Evolutionary conservation across 2,113 vertebrate species (phyloP), one percentile per base, ranked within the genome.

Genomic region (Thunnus maccoyii): DNA sequence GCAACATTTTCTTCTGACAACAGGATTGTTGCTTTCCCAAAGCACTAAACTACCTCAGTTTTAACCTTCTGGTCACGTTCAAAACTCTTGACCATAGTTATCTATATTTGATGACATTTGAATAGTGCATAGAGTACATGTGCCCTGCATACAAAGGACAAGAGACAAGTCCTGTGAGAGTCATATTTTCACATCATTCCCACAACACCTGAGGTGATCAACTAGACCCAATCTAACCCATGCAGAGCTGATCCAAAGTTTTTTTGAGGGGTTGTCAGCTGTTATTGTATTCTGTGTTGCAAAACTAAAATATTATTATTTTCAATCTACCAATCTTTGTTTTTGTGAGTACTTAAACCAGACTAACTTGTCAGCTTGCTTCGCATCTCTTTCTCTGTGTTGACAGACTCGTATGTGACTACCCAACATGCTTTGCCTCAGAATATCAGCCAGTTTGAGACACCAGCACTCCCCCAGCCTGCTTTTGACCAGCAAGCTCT

Each of bases 401-500:
- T 54, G 86, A 83, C 93, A 97, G 97, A 97, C 87, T 95, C 96
- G 4, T 98, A 96, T 90, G 97, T 97, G 90, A 95, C 94, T 32
- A 90, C 95, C 17, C 96, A 97, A 54, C 96, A 98, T 93, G 44
- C 94, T 84, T 89, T 97, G 74, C 96, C 96, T 72, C 96, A 96
- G 78, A 98, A 96, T 78, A 97, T 98, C 62, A 91, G 92, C 88
- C 97, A 97, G 8, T 98, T 96, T 91, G 96, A 97, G 54, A 93
- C 96, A 17, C 94, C 95, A 60, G 63, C 94, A 20, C 94, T 98
- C 75, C 94, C 95, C 17, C 97, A 97, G 89, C 95, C 96, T n/a
- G 68, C 95, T 0, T 98, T 96, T 92, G 97, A 98, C 89, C 97
- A 98, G 75, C 97, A 97, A 81, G 87, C 94, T 68, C 95, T 98